Conservation (phyloP, 2,888 invertebrate species). For the Fabriciana adippe region DNA sequence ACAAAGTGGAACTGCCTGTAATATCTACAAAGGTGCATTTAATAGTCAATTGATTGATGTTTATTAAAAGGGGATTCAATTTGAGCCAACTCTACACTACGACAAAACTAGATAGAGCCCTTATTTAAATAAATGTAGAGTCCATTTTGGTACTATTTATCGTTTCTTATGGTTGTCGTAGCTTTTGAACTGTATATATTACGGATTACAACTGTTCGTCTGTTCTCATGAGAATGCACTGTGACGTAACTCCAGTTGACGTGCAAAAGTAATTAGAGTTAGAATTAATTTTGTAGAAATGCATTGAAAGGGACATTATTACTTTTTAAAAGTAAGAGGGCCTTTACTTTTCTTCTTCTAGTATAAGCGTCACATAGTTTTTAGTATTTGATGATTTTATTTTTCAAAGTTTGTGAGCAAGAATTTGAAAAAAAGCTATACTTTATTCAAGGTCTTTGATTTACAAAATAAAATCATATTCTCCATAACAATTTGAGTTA, state of each 20-base stretch:
- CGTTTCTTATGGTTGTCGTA: not conserved
- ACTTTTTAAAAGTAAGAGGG: not conserved
- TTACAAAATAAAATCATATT: too few species aligned
- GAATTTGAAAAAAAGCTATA: too few species aligned
- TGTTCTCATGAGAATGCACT: conserved; percentile 45
- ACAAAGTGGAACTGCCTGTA: conserved; percentile 48
- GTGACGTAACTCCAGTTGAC: conserved; percentile 58
- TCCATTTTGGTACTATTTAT: conserved; percentile 11
- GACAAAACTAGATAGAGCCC: conserved; percentile 2
- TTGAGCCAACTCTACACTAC: conserved; percentile 34
- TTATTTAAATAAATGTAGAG: conserved; percentile 24
- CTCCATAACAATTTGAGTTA: too few species aligned
- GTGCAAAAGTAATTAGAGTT: conserved; percentile 34
- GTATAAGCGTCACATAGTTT: not conserved
- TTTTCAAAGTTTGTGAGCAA: too few species aligned
- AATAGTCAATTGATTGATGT: conserved; percentile 70
- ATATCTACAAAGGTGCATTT: conserved; percentile 69
- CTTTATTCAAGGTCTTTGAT: too few species aligned
- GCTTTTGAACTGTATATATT: conserved; percentile 9
- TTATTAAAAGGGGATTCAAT: conserved; percentile 53
- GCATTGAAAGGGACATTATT: conserved; percentile 7
- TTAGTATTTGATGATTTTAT: too few species aligned
- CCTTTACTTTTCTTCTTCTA: not conserved
- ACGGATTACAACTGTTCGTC: conserved; percentile 24
- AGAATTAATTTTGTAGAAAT: conserved; percentile 22